phyloP scores from a whole-genome alignment of 2,113 vertebrate genomes.

The mouse (Mus musculus) region DNA sequence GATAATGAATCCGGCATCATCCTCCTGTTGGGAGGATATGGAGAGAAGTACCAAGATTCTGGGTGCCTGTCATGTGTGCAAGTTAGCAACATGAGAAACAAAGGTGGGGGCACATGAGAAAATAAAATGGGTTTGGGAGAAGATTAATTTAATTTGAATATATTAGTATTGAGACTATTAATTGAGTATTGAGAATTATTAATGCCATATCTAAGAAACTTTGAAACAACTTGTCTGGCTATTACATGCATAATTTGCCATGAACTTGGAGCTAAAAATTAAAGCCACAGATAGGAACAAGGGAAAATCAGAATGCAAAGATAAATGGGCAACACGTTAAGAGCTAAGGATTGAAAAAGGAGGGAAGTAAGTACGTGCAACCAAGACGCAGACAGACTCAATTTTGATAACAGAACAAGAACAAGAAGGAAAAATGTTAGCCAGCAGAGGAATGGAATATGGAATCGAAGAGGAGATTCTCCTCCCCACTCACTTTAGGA shows the following conservation, averaged over 20 bases:
- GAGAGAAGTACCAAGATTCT: background rate
- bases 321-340: background rate
- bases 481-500: background rate
- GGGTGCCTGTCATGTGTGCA: background rate
- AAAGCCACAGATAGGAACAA: background rate
- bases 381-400: background rate
- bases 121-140: slow-evolving; percentile 24
- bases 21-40: slow-evolving; percentile 10
- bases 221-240: background rate
- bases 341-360: slow-evolving; percentile 18
- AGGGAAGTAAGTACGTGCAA: background rate
- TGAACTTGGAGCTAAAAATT: background rate
- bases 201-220: background rate
- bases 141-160: slow-evolving; percentile 1
- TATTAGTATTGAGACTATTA: slow-evolving; percentile 1
- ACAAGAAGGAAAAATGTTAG: slow-evolving; percentile 4
- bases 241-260: background rate
- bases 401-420: background rate
- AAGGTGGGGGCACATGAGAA: background rate
- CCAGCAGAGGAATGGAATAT: background rate
- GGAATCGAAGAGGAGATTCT: background rate
- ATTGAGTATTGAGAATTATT: background rate
- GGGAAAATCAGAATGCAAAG: background rate
- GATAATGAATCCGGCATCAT: background rate
- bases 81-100: background rate